A percentile compares a stretch with the other conserved stretches of the same genome.
These are phyloP conservation scores for Notechis scutatus DNA, from an alignment of 2,113 vertebrate species.

Conservation along the genomic window DNA sequence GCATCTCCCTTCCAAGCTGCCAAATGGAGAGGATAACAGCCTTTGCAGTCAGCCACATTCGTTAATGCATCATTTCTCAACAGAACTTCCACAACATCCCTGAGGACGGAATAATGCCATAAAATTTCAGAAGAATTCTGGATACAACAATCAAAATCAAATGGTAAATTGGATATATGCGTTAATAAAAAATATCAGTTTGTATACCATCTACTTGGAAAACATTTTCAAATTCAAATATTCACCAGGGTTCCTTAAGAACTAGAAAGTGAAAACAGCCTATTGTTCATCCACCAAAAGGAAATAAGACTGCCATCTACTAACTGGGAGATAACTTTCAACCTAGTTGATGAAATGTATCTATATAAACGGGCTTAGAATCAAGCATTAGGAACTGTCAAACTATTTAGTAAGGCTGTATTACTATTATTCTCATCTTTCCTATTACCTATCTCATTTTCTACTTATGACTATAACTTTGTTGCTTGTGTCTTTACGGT, in stretches of 20 bases:
- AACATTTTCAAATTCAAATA: neutral
- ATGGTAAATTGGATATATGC: neutral
- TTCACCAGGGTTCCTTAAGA: constrained; percentile 1
- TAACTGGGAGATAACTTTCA: neutral
- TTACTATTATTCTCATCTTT: too few species aligned
- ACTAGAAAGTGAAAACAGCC: accelerated
- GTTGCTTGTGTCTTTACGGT: too few species aligned
- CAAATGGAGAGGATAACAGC: constrained; percentile 95
- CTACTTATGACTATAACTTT: too few species aligned
- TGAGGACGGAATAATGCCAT: constrained; percentile 57
- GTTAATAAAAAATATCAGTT: constrained; percentile 9
- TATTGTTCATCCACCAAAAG: neutral
- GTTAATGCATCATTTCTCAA: constrained; percentile 92
- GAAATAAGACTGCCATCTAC: neutral
- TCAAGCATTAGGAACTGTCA: neutral
- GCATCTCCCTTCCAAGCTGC: constrained; percentile 98
- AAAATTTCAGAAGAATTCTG: neutral
- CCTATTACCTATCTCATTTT: neutral
- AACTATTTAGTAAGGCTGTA: too few species aligned
- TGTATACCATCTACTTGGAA: neutral
- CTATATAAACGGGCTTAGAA: neutral
- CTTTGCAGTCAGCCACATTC: constrained; percentile 94
- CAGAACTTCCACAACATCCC: constrained; percentile 91
- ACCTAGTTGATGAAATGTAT: neutral
- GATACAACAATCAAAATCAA: neutral